Evolutionary conservation across 2,888 invertebrate species (phyloP), one percentile per base, ranked within the genome.

Genomic region (Mesorhabditis spiculigera): DNA sequence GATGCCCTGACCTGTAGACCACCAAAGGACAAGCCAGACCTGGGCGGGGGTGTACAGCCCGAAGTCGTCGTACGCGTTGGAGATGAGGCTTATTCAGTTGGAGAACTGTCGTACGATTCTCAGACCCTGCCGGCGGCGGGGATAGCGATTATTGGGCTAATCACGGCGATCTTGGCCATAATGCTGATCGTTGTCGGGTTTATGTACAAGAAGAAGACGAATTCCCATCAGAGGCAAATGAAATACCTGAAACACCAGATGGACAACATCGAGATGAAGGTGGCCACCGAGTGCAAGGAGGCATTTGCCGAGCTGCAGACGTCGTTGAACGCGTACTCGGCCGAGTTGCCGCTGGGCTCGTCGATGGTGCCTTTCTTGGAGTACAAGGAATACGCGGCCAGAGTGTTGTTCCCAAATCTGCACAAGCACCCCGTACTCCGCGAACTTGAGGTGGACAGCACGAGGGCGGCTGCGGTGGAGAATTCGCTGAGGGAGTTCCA

Each of bases 281-380:
- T 77, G 50, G 86, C 86, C 5, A 82, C 81, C 13, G 86, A 86
- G 65, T 86, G 86, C 73, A 86, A 86, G 69, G 85, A 83, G 86
- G 97, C 96, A 50, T 97, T 97, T 90, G 97, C 96, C 45, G 97
- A 98, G 88, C 90, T 98, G 69, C 97, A 98, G 89, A 98, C 97
- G 10, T 96, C 97, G 88, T 95, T 98, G 93, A 81, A 83, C 67
- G 83, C 83, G 43, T 76, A 84, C 69, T 97, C 89, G 94, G 81
- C 80, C 4, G 81, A 81, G 63, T 71, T 82, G 45, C 82, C 84
- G 5, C 76, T 83, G 42, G 85, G 85, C 42, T 78, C 81, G 5
- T 81, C 85, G 4, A 76, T 95, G 75, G 97, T 98, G 87, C 98
- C 98, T 65, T 97, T 97, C 91, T 90, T 97, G 77, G 95, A 96